A percentile compares a stretch with the other conserved stretches of the same genome.
Conservation (phyloP, 1,140 invertebrate species). For the Drosophila lini region DNA sequence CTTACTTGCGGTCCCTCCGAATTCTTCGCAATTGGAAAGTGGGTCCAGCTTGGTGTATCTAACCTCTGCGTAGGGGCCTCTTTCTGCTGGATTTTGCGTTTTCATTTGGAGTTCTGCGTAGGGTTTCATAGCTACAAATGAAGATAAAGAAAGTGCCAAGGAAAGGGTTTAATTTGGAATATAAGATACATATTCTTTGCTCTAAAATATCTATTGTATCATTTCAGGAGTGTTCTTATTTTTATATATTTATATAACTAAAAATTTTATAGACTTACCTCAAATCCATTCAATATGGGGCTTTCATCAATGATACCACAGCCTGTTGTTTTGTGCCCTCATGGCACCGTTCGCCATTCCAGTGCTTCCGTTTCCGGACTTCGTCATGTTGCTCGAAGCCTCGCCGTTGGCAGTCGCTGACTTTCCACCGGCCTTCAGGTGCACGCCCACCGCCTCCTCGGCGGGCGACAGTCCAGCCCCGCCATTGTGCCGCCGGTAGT, state of each 20-base stretch:
- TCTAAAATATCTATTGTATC: background rate
- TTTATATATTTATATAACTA: background rate
- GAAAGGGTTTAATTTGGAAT: background rate
- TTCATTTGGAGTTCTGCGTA: slow-evolving; percentile 49
- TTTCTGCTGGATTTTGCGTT: slow-evolving; percentile 23
- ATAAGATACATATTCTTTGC: too few species aligned
- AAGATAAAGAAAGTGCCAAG: background rate
- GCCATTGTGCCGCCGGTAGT: slow-evolving; percentile 52
- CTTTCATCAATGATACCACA: slow-evolving; percentile 84
- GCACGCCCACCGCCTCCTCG: slow-evolving; percentile 59
- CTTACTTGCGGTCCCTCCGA: background rate
- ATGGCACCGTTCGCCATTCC: slow-evolving; percentile 53
- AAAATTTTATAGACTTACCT: slow-evolving; percentile 51
- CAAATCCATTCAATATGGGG: slow-evolving; percentile 79
- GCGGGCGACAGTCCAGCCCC: slow-evolving; percentile 39
- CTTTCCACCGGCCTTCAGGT: slow-evolving; percentile 43
- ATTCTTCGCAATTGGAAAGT: background rate
- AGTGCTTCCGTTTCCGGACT: slow-evolving; percentile 23
- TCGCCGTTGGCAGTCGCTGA: slow-evolving; percentile 54
- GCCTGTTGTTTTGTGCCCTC: slow-evolving; percentile 80
- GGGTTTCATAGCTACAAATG: slow-evolving; percentile 47
- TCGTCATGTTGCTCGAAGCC: slow-evolving; percentile 47
- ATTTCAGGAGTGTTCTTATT: background rate
- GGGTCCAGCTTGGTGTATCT: slow-evolving; percentile 28
- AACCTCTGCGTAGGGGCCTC: slow-evolving; percentile 28